These are phyloP conservation scores for Tenthredo mesomela DNA, from an alignment of 2,888 invertebrate species.

Conservation along the genomic window DNA sequence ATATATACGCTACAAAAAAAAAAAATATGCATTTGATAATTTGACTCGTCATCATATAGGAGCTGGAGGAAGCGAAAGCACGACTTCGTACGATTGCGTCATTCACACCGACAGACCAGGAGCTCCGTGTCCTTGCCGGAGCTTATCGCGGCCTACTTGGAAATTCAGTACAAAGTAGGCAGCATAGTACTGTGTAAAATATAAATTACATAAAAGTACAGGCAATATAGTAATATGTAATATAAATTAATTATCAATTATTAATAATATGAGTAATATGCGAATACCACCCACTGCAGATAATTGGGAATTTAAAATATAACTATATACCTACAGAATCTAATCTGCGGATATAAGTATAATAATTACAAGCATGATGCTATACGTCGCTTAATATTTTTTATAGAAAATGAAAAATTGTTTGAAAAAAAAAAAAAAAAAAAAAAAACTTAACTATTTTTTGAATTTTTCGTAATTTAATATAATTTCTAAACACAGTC, in stretches of 20 bases:
- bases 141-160: conserved; percentile 65
- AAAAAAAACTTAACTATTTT: too few species aligned
- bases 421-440: too few species aligned
- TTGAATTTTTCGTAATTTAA: too few species aligned
- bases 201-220: neutral
- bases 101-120: conserved; percentile 73
- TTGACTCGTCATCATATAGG: conserved; percentile 59
- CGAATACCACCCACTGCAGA: too few species aligned
- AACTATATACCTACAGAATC: too few species aligned
- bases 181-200: neutral
- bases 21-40: conserved; percentile 14
- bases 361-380: too few species aligned
- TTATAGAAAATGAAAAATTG: too few species aligned
- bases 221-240: neutral
- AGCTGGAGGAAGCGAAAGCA: conserved; percentile 70
- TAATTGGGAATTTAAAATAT: neutral
- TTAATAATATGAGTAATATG: neutral
- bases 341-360: too few species aligned
- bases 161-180: conserved; percentile 44
- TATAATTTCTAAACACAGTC: neutral
- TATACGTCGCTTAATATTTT: too few species aligned
- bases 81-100: conserved; percentile 71
- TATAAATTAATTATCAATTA: neutral
- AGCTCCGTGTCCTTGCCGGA: conserved; percentile 67
- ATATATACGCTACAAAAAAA: neutral